Base-by-base conservation (phyloP, 1,140 invertebrate species). In the Aphaenogaster floridana region DNA sequence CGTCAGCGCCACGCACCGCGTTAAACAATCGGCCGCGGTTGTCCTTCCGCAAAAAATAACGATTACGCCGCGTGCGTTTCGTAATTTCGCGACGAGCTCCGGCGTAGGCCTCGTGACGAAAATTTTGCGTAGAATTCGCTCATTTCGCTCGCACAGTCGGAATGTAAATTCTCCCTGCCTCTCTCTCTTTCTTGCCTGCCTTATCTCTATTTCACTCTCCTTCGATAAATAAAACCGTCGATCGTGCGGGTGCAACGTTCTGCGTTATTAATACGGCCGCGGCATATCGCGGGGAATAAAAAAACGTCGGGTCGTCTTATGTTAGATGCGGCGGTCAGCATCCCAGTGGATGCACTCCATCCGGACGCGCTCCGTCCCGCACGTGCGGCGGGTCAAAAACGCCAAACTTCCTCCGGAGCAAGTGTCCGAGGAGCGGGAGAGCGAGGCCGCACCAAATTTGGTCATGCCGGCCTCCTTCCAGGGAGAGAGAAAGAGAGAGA, bases 371-470 rank as follows among this genome's bases (percentile, higher is more conserved):
- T 9, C 15, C 42, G n/a, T 21, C 39, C 42, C 2, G 42, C 28
- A 59, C 68, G 80, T 63, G 80, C 69, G 17, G 45, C 13, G 28
- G 42, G 54, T 84, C 50, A 63, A 74, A 63, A 84, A 76, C 68
- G 54, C 42, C 69, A 36, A 90, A 90, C 69, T 87, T 69, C 80
- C 78, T n/a, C 7, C 13, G 28, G 28, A 28, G 59, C 77, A 39
- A 42, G 61, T 36, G 42, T 61, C 42, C 66, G 66, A 45, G 42
- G 52, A 48, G 68, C 59, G 78, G 86, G 92, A 92, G 88, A 93
- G 90, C 90, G 92, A 92, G 93, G 91, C 89, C 93, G 88, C 92
- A 89, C 93, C 93, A 93, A 94, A 94, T 94, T 93, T 94, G 93
- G 93, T 92, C 92, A 93, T 94, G 88, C 77, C 89, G 69, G 91